Evolutionary conservation across 1,140 invertebrate genomes (phyloP).

Genomic region (Phymastichus coffea): DNA sequence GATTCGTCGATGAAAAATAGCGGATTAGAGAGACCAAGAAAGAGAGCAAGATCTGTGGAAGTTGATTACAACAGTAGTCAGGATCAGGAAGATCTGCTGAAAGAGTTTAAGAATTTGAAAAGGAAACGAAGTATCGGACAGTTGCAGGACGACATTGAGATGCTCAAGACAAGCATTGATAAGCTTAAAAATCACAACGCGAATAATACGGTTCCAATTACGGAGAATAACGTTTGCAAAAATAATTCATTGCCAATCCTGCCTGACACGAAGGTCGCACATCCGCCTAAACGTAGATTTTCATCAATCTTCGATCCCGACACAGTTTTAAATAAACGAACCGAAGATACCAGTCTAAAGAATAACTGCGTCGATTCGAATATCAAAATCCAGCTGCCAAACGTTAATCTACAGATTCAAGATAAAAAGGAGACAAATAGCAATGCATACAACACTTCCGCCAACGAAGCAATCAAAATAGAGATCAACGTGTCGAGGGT

Average conservation of each 20-base stretch:
- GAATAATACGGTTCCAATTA: background rate
- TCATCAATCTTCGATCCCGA: conserved; percentile 11
- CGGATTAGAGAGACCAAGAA: background rate
- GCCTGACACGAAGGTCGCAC: conserved; percentile 8
- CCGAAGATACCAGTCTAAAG: conserved; percentile 11
- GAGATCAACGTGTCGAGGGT: conserved; percentile 34
- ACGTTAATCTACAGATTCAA: conserved; percentile 43
- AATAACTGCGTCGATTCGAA: conserved; percentile 34
- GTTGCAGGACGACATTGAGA: conserved; percentile 26
- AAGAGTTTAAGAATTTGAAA: conserved; percentile 35
- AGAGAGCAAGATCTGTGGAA: conserved; percentile 37
- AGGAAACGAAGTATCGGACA: conserved; percentile 36
- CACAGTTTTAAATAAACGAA: background rate
- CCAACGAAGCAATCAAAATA: conserved; percentile 47
- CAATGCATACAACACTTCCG: background rate
- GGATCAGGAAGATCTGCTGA: conserved; percentile 26
- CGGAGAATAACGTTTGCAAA: background rate
- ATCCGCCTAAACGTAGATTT: background rate
- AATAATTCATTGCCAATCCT: conserved; percentile 17
- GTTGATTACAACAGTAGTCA: conserved; percentile 17
- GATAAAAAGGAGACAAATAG: conserved; percentile 32
- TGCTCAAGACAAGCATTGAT: conserved; percentile 14
- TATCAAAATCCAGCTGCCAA: conserved; percentile 45
- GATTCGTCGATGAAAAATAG: conserved; percentile 5
- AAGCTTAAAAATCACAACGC: background rate